Base-by-base conservation (phyloP, 1,140 invertebrate genomes). In the Odontomachus brunneus region DNA sequence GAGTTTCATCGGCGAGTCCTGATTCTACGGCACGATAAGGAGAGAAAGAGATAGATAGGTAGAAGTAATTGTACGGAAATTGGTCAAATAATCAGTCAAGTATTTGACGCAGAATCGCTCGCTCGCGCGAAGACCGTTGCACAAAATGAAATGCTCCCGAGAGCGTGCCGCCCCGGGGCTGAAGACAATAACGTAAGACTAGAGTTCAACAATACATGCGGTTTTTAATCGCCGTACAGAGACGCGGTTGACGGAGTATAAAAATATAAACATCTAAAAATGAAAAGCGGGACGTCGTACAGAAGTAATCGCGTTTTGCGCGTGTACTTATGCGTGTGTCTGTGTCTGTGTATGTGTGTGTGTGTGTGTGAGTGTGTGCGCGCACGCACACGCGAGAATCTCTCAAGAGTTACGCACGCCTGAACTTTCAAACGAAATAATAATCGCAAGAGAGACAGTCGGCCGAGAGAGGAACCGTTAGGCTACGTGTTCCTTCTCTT, bases 221-320 rank as follows among this genome's bases (percentile, higher is more conserved):
- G 89, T 91, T 89, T 87, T 83, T 87, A 90, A 89, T 91, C 87
- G 86, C 86, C 88, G 75, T 91, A 89, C 74, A 90, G 85, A 90
- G 85, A 91, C 85, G 90, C 82, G 83, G 22, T 53, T 83, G 78
- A 72, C 88, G 62, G 86, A 89, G 90, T 92, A 92, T 93, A 93
- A 92, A 94, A 93, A 93, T 94, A 93, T 93, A 93, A 93, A 93
- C 89, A 93, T 92, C 86, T 93, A 91, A 91, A 89, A 92, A 92
- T 89, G 80, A 92, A 90, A 83, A 91, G 88, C 82, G 85, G 87
- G 66, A 85, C 85, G 87, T 85, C 81, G 67, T 88, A 88, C 57
- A 84, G 72, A 91, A 90, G 38, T 67, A 83, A 89, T 78, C 22
- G 22, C 53, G 38, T 63, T 65, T 71, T 62, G 57, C 62, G 29